These are phyloP conservation scores for Pachymerium ferrugineum DNA, from an alignment of 2,888 invertebrate genomes.

Conservation along the genomic window DNA sequence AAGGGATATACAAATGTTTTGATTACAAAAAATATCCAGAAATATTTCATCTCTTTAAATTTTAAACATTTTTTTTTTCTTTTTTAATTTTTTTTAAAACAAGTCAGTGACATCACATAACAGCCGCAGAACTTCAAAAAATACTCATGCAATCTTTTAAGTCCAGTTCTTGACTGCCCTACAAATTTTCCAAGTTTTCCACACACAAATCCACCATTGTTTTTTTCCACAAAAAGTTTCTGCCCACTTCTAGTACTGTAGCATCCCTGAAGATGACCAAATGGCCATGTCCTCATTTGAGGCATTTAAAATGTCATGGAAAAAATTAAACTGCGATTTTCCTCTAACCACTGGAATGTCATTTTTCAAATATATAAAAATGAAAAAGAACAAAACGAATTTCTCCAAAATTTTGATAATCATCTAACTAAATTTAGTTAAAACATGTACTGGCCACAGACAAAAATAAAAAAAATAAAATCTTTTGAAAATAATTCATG, in stretches of 20 bases:
- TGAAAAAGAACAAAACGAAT: background rate
- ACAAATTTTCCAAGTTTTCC: conserved; percentile 7
- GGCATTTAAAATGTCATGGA: background rate
- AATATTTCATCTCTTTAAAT: background rate
- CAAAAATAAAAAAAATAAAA: background rate
- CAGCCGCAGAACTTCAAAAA: too few relatives aligned
- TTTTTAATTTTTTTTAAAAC: background rate
- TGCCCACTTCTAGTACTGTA: background rate
- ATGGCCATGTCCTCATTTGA: background rate
- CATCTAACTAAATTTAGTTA: background rate
- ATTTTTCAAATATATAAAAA: too few relatives aligned
- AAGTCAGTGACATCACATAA: too few relatives aligned
- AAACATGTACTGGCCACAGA: conserved; percentile 9
- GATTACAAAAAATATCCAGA: background rate
- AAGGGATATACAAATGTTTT: background rate
- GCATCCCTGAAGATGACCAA: background rate
- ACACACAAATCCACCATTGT: background rate
- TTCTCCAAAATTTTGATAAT: background rate
- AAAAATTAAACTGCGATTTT: too few relatives aligned
- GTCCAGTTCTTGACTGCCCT: too few relatives aligned
- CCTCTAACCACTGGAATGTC: background rate
- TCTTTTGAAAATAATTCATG: background rate
- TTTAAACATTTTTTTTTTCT: background rate
- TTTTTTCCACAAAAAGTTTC: background rate
- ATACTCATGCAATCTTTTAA: too few relatives aligned